Base-by-base conservation (phyloP, 2,113 vertebrate species). In the Paradisaea rubra region DNA sequence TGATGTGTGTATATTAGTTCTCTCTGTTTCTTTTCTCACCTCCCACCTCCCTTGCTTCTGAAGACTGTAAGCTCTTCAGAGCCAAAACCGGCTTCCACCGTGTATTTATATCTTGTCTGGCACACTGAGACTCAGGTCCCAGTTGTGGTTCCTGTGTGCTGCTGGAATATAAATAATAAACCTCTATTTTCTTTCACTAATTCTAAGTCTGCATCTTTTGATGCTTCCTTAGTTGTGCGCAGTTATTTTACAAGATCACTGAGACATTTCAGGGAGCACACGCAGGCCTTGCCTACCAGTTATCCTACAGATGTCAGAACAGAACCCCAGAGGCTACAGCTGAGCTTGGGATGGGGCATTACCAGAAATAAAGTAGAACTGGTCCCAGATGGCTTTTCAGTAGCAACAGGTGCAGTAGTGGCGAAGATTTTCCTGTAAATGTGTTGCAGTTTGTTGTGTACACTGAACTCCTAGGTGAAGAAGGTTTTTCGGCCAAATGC, bases 21-120 rank as follows among this genome's bases (percentile, higher is more conserved):
- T 76, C 57, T 70, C n/a, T 74, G 57, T 85, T 89, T 63, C 81
- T 86, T 81, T 89, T 89, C 89, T 92, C 71, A 88, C 66, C 71
- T 93, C 84, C 85, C 69, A 76, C 61, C 79, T 82, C 74, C 41
- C 88, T 68, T 93, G 65, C 53, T 76, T 93, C 72, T 78, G 63
- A 88, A 70, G 47, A 30, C 68, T 60, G 35, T 44, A 66, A 89
- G 65, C 59, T 77, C 22, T 74, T 86, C 82, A 71, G 83, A 81
- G 69, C 44, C 35, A 20, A 68, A 74, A 64, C n/a, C 86, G 52
- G 35, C 65, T 84, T 73, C 20, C n/a, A 14, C 44, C 22, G 2
- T 37, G 4, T 83, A 35, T 95, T 94, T 93, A 7, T 63, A 7
- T 49, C 20, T 78, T 91, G 60, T 44, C 77, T 94, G 69, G 60